Conservation (phyloP, 2,113 vertebrate species). For the Brachirus orientalis region DNA sequence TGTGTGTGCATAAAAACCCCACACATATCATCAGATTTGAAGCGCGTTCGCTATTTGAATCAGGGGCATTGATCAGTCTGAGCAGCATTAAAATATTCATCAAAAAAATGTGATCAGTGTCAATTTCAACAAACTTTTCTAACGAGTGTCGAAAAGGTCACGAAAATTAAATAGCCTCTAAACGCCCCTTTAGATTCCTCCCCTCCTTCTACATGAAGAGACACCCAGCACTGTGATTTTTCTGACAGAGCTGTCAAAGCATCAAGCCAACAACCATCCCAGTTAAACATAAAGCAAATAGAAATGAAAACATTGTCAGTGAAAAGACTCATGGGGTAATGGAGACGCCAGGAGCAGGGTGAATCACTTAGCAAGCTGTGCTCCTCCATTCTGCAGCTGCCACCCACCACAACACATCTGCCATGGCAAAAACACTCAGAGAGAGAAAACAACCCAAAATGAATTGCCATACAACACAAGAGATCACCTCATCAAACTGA, state of each 20-base stretch:
- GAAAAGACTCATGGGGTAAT: background rate
- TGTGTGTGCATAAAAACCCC: slow-evolving; percentile 25
- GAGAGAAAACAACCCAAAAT: slow-evolving; percentile 46
- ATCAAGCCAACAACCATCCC: slow-evolving; percentile 31
- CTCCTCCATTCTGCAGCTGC: slow-evolving; percentile 73
- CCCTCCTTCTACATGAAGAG: background rate
- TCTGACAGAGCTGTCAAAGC: slow-evolving; percentile 66
- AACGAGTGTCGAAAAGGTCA: slow-evolving; percentile 24
- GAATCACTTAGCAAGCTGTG: slow-evolving; percentile 78
- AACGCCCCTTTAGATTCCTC: too few species aligned
- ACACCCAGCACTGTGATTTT: slow-evolving; percentile 44
- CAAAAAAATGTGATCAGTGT: slow-evolving; percentile 23
- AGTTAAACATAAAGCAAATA: slow-evolving; percentile 72
- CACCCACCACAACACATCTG: slow-evolving; percentile 75
- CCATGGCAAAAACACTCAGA: slow-evolving; percentile 57
- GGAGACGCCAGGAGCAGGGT: slow-evolving; percentile 66
- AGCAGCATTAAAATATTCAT: slow-evolving; percentile 11
- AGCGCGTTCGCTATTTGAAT: slow-evolving; percentile 47
- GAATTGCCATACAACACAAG: slow-evolving; percentile 62
- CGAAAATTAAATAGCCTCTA: slow-evolving; percentile 45
- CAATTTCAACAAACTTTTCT: background rate
- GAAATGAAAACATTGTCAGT: slow-evolving; percentile 75
- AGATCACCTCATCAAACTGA: slow-evolving; percentile 64
- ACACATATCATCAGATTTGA: slow-evolving; percentile 46
- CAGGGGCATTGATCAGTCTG: slow-evolving; percentile 33